phyloP scores from a whole-genome alignment of 2,113 vertebrate genomes.

The Helogale parvula region DNA sequence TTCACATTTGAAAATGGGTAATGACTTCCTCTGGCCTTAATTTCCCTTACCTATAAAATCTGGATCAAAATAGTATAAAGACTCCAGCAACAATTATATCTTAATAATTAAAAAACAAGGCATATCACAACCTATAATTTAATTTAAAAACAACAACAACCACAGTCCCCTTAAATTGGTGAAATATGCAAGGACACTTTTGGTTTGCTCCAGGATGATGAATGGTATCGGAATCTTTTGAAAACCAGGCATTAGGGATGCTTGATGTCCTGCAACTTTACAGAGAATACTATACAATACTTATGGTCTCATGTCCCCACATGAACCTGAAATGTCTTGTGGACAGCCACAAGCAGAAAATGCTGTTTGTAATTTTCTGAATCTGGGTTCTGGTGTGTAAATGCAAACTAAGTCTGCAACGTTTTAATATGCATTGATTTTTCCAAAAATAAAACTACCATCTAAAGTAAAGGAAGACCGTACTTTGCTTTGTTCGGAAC shows the following conservation, averaged over 20 bases:
- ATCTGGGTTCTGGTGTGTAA: background rate
- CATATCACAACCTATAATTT: background rate
- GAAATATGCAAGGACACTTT: background rate
- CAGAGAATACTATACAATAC: background rate
- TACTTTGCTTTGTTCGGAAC: background rate
- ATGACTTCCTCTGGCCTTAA: constrained; percentile 6
- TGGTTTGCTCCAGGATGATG: background rate
- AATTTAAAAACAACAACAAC: background rate
- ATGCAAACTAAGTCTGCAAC: background rate
- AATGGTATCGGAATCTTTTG: background rate
- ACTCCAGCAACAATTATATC: background rate
- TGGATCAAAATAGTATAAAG: background rate
- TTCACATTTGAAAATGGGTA: constrained; percentile 57
- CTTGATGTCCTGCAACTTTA: background rate
- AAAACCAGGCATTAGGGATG: background rate
- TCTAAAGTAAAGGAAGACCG: background rate
- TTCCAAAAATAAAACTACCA: background rate
- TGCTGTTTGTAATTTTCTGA: background rate
- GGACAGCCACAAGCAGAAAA: background rate
- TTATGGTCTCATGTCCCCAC: background rate
- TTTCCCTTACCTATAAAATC: constrained; percentile 15
- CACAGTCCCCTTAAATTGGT: background rate
- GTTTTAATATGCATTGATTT: background rate
- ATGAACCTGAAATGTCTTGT: background rate
- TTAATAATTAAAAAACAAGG: constrained; percentile 21